These are phyloP conservation scores for Zaprionus lineosus DNA, from an alignment of 2,888 invertebrate species.

Conservation along the genomic window DNA sequence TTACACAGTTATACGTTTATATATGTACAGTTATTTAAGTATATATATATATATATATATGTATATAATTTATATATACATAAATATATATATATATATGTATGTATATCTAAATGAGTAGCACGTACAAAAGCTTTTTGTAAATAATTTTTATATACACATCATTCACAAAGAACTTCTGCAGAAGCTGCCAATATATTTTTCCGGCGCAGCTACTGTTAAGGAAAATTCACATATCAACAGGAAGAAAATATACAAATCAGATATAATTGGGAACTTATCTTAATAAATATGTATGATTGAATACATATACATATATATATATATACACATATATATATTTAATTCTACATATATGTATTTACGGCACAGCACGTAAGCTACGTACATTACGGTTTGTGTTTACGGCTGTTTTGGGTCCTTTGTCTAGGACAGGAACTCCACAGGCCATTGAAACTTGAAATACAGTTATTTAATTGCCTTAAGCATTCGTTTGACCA, in stretches of 20 bases:
- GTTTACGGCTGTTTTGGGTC: constrained; percentile 23
- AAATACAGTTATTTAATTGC: constrained; percentile 39
- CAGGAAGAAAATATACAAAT: constrained; percentile 31
- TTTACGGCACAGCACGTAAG: constrained; percentile 47
- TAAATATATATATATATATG: constrained; percentile 26
- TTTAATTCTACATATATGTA: constrained; percentile 5
- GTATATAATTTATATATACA: constrained; percentile 23
- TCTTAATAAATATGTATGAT: constrained; percentile 19
- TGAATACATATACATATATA: constrained; percentile 22
- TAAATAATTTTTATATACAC: constrained; percentile 20
- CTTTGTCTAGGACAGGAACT: constrained; percentile 51
- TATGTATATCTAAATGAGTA: too few relatives aligned
- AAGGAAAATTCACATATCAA: constrained; percentile 46
- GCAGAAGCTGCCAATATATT: constrained; percentile 32
- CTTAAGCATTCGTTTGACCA: constrained; percentile 61
- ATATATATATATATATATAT: constrained; percentile 42
- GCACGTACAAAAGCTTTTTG: too few relatives aligned
- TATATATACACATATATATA: constrained; percentile 26
- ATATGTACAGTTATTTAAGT: constrained; percentile 51
- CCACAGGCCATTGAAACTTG: constrained; percentile 33
- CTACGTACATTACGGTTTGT: constrained; percentile 33
- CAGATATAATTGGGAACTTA: constrained; percentile 21
- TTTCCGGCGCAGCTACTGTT: constrained; percentile 34
- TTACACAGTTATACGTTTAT: constrained; percentile 63
- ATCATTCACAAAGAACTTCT: constrained; percentile 61